Percentiles rank a stretch among this genome's conserved stretches.
These are phyloP conservation scores for Indri indri DNA, from an alignment of 2,113 vertebrate species.

Conservation along the genomic window DNA sequence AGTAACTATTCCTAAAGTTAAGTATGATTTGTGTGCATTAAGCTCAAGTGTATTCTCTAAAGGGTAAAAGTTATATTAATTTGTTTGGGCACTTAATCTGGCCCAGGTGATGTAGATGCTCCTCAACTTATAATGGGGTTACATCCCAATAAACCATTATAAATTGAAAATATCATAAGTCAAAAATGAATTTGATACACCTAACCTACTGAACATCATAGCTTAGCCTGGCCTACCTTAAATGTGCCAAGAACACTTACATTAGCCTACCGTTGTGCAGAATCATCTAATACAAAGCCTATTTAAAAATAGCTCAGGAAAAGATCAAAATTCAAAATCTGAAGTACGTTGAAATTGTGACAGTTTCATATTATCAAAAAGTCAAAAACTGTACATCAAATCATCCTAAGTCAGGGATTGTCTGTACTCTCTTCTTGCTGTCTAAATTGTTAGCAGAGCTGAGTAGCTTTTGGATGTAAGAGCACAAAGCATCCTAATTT, in stretches of 20 bases:
- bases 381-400: background rate
- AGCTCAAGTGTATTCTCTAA: background rate
- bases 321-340: background rate
- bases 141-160: background rate
- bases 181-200: background rate
- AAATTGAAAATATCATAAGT: background rate
- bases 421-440: background rate
- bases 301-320: background rate
- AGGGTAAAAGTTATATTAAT: background rate
- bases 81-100: slow-evolving; percentile 9
- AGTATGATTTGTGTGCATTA: background rate
- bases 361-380: background rate
- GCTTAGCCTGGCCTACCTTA: background rate
- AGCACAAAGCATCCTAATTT: slow-evolving; percentile 29
- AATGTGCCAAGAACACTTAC: background rate
- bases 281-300: background rate
- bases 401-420: too few relatives aligned
- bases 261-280: background rate
- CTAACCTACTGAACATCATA: background rate
- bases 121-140: background rate
- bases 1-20: background rate
- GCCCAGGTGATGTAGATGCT: background rate
- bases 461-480: background rate
- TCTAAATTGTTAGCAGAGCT: background rate
- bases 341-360: background rate